Conservation (phyloP, 2,113 vertebrate species). For the Mastomys coucha region DNA sequence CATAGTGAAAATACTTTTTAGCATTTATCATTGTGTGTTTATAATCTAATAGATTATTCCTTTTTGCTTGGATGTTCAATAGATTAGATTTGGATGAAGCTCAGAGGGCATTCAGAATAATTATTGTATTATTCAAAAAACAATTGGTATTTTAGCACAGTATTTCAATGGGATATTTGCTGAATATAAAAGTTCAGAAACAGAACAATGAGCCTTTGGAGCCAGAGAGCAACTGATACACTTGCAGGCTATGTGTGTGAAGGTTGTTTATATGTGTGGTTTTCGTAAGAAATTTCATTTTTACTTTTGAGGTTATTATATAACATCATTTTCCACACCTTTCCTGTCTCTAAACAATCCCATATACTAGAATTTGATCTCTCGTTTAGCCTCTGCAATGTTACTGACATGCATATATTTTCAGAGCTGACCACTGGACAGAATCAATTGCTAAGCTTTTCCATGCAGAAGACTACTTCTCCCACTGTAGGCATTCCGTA, state of each 20-base stretch:
- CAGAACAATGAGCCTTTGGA: neutral
- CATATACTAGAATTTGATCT: neutral
- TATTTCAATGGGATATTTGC: neutral
- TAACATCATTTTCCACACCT: neutral
- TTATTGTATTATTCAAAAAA: neutral
- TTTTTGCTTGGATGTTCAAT: neutral
- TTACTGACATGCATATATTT: neutral
- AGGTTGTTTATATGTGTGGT: neutral
- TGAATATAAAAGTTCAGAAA: neutral
- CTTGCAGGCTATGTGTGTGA: neutral
- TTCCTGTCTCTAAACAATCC: neutral
- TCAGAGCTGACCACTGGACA: neutral
- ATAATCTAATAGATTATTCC: neutral
- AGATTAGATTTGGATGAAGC: neutral
- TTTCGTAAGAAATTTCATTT: neutral
- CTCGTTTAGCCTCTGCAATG: neutral
- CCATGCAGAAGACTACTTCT: neutral
- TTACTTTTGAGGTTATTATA: neutral
- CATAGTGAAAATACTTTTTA: slow-evolving; percentile 19
- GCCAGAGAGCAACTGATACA: neutral
- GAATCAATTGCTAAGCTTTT: neutral
- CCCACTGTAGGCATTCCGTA: neutral
- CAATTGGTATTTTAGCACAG: neutral
- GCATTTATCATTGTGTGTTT: neutral
- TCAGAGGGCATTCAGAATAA: slow-evolving; percentile 1